Percentiles rank a stretch among this genome's conserved stretches.
Evolutionary conservation across 2,888 invertebrate genomes (phyloP).

Genomic region (Lasioglossum oenotherae): DNA sequence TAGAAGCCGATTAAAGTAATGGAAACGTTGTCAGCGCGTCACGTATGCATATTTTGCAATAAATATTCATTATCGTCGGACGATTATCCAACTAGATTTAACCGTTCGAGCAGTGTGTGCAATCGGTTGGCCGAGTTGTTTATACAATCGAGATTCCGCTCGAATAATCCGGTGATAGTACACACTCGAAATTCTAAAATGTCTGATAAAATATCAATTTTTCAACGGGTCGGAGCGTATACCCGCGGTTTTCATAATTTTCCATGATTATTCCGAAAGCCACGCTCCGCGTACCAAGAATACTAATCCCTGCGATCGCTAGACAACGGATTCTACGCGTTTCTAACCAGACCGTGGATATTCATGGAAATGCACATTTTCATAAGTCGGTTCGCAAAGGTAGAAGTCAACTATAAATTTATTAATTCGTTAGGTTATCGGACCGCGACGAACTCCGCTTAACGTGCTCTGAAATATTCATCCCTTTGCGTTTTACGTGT

Average conservation of each 20-base stretch:
- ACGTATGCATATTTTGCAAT: not conserved
- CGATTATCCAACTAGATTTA: conserved; percentile 5
- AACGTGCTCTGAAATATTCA: not conserved
- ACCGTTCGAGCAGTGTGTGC: not conserved
- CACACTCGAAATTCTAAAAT: not conserved
- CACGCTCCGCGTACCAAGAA: not conserved
- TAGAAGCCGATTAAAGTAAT: conserved; percentile 1
- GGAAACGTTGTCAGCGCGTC: not conserved
- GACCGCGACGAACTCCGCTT: not conserved
- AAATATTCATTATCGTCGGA: not conserved
- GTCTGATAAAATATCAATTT: not conserved
- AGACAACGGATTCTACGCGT: not conserved
- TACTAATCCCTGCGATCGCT: not conserved
- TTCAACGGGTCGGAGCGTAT: not conserved
- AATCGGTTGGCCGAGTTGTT: conserved; percentile 9
- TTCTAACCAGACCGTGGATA: not conserved
- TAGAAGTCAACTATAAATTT: not conserved
- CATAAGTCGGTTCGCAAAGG: not conserved
- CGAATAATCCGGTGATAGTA: not conserved
- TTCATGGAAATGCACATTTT: not conserved
- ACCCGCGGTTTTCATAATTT: not conserved
- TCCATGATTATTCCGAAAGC: not conserved
- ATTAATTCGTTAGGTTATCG: not conserved
- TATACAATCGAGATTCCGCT: not conserved
- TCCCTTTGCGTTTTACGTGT: not conserved